A percentile compares a stretch with the other conserved stretches of the same genome.
Evolutionary conservation across 2,888 invertebrate genomes (phyloP).

Genomic region (Trissolcus japonicus): DNA sequence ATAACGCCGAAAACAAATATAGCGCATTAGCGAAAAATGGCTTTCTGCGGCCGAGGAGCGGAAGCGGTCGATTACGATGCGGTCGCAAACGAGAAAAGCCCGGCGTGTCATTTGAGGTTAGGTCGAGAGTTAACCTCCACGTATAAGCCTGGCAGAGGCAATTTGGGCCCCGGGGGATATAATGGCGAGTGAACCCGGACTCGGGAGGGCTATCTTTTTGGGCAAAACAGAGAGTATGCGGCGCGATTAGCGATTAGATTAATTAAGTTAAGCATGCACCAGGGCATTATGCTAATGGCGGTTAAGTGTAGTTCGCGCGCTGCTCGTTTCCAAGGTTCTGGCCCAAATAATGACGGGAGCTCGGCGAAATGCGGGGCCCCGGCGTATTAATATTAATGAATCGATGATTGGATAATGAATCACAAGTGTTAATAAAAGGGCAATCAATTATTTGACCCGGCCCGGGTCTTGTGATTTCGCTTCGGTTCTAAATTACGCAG

Average conservation of each 20-base stretch:
- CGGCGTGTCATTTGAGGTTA: slow-evolving; percentile 31
- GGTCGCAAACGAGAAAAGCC: slow-evolving; percentile 23
- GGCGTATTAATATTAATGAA: slow-evolving; percentile 58
- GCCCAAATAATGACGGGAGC: slow-evolving; percentile 49
- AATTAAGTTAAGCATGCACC: slow-evolving; percentile 51
- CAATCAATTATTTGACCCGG: slow-evolving; percentile 55
- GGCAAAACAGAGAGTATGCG: slow-evolving; percentile 16
- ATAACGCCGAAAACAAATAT: slow-evolving; percentile 16
- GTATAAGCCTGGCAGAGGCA: too few species aligned
- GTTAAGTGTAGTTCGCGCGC: slow-evolving; percentile 51
- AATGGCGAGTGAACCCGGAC: background rate
- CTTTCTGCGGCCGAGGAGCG: slow-evolving; percentile 12
- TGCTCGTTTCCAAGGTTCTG: slow-evolving; percentile 37
- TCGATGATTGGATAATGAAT: slow-evolving; percentile 57
- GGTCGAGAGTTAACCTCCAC: background rate
- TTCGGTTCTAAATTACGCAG: slow-evolving; percentile 43
- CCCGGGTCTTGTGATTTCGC: slow-evolving; percentile 52
- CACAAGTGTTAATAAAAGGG: slow-evolving; percentile 57
- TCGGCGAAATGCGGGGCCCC: slow-evolving; percentile 15
- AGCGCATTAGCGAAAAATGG: slow-evolving; percentile 4
- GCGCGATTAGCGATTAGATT: slow-evolving; percentile 55
- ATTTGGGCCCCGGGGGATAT: background rate
- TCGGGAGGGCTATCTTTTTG: slow-evolving; percentile 22
- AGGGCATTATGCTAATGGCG: slow-evolving; percentile 54
- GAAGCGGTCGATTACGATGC: slow-evolving; percentile 28